Evolutionary conservation across 2,113 vertebrate genomes (phyloP), one percentile per base, ranked within the genome.

Genomic region (Scomber colias): DNA sequence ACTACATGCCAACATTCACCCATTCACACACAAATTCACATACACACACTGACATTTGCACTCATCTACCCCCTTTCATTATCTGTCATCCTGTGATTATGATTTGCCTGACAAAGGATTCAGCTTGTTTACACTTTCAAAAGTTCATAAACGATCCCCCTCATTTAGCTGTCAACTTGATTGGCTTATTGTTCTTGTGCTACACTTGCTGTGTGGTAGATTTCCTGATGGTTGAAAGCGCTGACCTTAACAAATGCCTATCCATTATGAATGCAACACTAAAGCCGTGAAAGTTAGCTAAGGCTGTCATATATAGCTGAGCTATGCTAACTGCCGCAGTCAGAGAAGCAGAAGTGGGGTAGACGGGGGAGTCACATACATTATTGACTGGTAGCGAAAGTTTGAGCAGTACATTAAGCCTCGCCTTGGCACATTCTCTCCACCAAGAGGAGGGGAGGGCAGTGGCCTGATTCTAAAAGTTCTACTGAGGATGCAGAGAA

Each of bases 371-470:
- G 71, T 49, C 59, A 59, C 73, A 86, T 89, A 81, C 76, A 90
- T 92, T 88, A 92, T 91, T 93, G 90, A 93, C 83, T 67, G 60
- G 13, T 27, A 79, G 49, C 14, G 59, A 56, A 86, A 86, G 78
- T 82, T 81, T n/a, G 35, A 40, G 78, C 64, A 82, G 71, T 75
- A 75, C 77, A 86, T 88, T 86, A 83, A 88, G 79, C 48, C 40
- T 74, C 73, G 87, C 76, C 31, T 83, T 24, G 3, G 72, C 72
- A 72, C 50, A 72, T 75, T 87, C 61, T 21, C 49, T 75, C 49
- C 50, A 64, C 66, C 46, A 19, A 48, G 51, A 71, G 31, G 40
- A 51, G 50, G 57, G 69, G 65, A 62, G 71, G 81, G 80, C 67
- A 89, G 79, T 88, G 83, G 71, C 80, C 83, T 87, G 67, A 81